A percentile compares a stretch with the other conserved stretches of the same genome.
Conservation (phyloP, 2,888 invertebrate species). For the Parapristionchus giblindavisi region DNA sequence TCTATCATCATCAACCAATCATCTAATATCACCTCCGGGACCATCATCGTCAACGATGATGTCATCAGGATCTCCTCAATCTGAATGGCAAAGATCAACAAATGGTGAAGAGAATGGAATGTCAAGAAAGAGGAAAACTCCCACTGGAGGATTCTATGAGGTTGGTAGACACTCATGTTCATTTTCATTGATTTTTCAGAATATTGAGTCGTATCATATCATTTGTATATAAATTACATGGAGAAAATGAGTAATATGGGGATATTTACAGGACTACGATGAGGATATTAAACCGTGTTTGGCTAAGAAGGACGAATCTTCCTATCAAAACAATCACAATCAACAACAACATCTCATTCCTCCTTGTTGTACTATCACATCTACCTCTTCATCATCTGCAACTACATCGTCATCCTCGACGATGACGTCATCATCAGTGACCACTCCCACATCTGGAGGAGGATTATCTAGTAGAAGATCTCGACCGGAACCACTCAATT, state of each 20-base stretch:
- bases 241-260: too few species aligned
- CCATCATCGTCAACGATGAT: conserved; percentile 6
- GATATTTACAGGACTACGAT: too few species aligned
- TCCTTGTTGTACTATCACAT: too few species aligned
- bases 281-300: not conserved
- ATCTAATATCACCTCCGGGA: conserved; percentile 27
- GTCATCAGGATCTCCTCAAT: conserved; percentile 2
- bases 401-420: too few species aligned
- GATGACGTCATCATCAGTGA: too few species aligned
- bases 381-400: too few species aligned
- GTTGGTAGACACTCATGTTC: not conserved
- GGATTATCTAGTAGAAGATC: conserved; percentile 23
- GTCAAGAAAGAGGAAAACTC: conserved; percentile 31
- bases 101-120: not conserved
- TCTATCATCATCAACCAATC: conserved; percentile 5
- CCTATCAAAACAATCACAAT: not conserved
- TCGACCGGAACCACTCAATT: conserved; percentile 42
- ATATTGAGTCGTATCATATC: too few species aligned
- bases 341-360: not conserved
- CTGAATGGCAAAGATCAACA: not conserved
- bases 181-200: not conserved
- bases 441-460: conserved; percentile 14
- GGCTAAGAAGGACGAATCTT: not conserved
- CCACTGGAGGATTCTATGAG: conserved; percentile 29
- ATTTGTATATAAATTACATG: too few species aligned